phyloP scores from a whole-genome alignment of 2,113 vertebrate genomes.

The Sturnira hondurensis region DNA sequence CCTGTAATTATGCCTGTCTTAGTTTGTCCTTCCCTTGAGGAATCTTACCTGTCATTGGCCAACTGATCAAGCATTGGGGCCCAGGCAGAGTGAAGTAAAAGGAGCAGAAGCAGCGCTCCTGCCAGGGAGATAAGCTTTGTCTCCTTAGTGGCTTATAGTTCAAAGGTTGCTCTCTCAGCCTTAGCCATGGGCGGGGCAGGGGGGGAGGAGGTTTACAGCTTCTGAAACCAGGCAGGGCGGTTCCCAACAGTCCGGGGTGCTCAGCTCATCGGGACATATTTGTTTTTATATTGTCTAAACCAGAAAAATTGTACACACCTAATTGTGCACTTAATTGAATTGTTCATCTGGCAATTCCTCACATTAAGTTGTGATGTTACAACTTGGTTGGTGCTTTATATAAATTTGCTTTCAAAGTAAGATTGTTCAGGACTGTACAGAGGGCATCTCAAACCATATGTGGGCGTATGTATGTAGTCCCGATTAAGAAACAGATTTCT shows the following conservation, averaged over 20 bases:
- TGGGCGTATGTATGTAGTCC: background rate
- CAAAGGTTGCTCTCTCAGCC: too few relatives aligned
- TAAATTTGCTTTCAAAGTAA: conserved; percentile 20
- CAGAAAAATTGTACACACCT: background rate
- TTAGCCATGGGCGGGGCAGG: too few relatives aligned
- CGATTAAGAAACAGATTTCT: background rate
- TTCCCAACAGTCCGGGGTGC: background rate
- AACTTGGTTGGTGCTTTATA: conserved; percentile 6
- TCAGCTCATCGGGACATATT: background rate
- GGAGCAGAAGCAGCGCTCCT: too few relatives aligned
- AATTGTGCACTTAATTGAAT: background rate
- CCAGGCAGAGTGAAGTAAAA: too few relatives aligned
- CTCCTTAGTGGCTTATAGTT: too few relatives aligned
- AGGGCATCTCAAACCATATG: background rate
- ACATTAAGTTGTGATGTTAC: background rate
- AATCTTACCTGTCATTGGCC: too few relatives aligned
- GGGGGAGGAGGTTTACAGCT: too few relatives aligned
- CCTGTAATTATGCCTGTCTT: too few relatives aligned
- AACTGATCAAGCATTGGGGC: too few relatives aligned
- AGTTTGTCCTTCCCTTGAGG: too few relatives aligned
- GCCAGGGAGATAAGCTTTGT: too few relatives aligned
- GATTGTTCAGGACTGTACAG: background rate
- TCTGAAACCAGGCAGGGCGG: too few relatives aligned
- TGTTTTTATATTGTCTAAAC: background rate
- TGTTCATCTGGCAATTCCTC: background rate